Evolutionary conservation across 2,113 vertebrate species (phyloP), one percentile per base, ranked within the genome.

Genomic region (Sapajus apella): DNA sequence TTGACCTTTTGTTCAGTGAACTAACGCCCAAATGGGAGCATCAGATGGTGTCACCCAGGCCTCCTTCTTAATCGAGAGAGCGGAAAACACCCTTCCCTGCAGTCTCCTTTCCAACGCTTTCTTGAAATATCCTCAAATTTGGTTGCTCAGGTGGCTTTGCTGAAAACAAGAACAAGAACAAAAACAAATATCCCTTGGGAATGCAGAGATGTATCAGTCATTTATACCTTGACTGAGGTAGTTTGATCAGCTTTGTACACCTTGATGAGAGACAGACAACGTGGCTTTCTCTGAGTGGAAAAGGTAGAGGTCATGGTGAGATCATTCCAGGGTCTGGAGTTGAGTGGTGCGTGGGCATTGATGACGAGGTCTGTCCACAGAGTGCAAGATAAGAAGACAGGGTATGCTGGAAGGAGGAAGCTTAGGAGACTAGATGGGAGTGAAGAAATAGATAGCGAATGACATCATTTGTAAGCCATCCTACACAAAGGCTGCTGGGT

Each of bases 41-140:
- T 23, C 52, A 37, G 52, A 56, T 82, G 50, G 21, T 16, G 13
- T 23, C 5, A 37, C 35, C 23, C 13, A 27, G 52, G n/a, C 79
- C 79, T 58, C 52, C 12, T 56, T 12, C 12, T 55, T 20, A 52
- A 58, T 40, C n/a, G 17, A 58, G 4, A 23, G 52, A 13, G 25
- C 79, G 1, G 0, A 8, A 81, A 81, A 16, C 52, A 27, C 6
- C 50, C 6, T 14, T 7, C 79, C 52, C n/a, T 8, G 20, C 21
- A 14, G 18, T 70, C 79, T 40, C 50, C 50, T 7, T 23, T 82
- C 96, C 90, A 82, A 45, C 35, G 55, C 70, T 21, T 77, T 79
- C 87, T 7, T 0, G 0, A 52, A 3, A 79, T 35, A n/a, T 94
- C 72, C 58, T 61, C 56, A 94, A 85, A 83, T 45, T 68, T 64